A percentile compares a stretch with the other conserved stretches of the same genome.
Evolutionary conservation across 2,888 invertebrate genomes (phyloP).

Genomic region (Diaphora mendica): DNA sequence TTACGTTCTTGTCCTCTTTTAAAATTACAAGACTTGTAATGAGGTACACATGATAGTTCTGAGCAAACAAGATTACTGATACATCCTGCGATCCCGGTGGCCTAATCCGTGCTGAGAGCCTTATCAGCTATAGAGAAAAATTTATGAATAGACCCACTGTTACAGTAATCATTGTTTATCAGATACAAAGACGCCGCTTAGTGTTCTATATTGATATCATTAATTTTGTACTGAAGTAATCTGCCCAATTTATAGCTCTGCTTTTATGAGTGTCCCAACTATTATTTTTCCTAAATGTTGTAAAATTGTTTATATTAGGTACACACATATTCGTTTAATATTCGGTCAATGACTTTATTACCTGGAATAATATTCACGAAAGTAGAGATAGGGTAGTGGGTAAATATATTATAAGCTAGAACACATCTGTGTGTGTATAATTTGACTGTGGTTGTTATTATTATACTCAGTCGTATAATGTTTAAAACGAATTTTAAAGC

Average conservation of each 20-base stretch:
- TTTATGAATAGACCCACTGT: slow-evolving; percentile 75
- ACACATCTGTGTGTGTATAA: background rate
- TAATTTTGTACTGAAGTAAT: slow-evolving; percentile 43
- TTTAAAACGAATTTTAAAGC: background rate
- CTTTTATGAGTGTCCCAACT: slow-evolving; percentile 4
- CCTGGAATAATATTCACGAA: background rate
- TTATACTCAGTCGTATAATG: background rate
- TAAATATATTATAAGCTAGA: background rate
- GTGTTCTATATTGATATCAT: slow-evolving; percentile 34
- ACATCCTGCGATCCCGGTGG: slow-evolving; percentile 84
- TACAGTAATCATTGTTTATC: slow-evolving; percentile 61
- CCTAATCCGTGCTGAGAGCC: slow-evolving; percentile 68
- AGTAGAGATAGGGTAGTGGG: background rate
- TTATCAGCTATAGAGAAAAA: slow-evolving; percentile 78
- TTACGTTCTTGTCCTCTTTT: slow-evolving; percentile 47
- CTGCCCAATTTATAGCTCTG: slow-evolving; percentile 22
- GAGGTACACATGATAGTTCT: slow-evolving; percentile 66
- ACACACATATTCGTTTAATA: background rate
- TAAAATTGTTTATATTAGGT: background rate
- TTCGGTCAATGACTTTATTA: background rate
- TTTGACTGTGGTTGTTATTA: background rate
- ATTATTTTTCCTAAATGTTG: slow-evolving; percentile 3
- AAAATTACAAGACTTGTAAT: slow-evolving; percentile 60
- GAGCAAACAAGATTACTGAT: slow-evolving; percentile 78
- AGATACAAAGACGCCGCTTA: slow-evolving; percentile 67